Evolutionary conservation across 2,888 invertebrate genomes (phyloP).

Genomic region (Netelia fuscicornis): DNA sequence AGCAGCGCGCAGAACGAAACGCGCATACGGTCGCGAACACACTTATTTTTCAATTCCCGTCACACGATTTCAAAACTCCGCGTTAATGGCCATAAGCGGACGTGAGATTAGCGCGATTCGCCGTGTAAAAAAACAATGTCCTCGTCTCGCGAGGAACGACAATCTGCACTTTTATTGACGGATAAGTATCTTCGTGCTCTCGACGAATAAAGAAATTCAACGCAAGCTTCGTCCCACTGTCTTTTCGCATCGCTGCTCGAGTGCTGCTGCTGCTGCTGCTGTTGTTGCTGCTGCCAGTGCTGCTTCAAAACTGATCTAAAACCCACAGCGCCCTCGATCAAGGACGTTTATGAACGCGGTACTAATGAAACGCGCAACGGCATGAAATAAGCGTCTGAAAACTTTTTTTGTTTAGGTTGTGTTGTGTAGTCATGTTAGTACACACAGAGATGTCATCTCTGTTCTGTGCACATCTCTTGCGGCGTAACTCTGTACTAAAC

Average conservation of each 20-base stretch:
- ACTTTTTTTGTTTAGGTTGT: conserved; percentile 24
- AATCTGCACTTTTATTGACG: conserved; percentile 33
- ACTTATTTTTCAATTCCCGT: conserved; percentile 12
- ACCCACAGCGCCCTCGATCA: conserved; percentile 55
- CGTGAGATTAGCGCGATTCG: not conserved
- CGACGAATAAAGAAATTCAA: conserved; percentile 54
- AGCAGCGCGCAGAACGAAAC: conserved; percentile 62
- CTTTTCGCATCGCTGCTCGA: conserved; percentile 58
- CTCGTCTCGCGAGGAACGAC: conserved; percentile 1
- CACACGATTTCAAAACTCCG: conserved; percentile 17
- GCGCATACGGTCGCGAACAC: conserved; percentile 60
- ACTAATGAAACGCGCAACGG: conserved; percentile 32
- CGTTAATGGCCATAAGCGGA: not conserved
- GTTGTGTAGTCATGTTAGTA: not conserved
- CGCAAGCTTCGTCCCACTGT: conserved; percentile 58
- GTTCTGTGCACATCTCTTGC: conserved; percentile 11
- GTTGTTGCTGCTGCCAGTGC: conserved; percentile 49
- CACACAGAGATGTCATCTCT: conserved; percentile 9
- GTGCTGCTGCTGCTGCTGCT: conserved; percentile 33
- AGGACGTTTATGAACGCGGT: conserved; percentile 52
- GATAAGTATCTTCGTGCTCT: conserved; percentile 33
- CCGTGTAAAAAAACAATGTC: not conserved
- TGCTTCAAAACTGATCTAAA: conserved; percentile 49
- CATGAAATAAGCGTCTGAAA: conserved; percentile 33
- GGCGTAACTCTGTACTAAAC: conserved; percentile 1